These are phyloP conservation scores for Caenorhabditis latens DNA, from an alignment of 1,140 invertebrate genomes.

Conservation along the genomic window DNA sequence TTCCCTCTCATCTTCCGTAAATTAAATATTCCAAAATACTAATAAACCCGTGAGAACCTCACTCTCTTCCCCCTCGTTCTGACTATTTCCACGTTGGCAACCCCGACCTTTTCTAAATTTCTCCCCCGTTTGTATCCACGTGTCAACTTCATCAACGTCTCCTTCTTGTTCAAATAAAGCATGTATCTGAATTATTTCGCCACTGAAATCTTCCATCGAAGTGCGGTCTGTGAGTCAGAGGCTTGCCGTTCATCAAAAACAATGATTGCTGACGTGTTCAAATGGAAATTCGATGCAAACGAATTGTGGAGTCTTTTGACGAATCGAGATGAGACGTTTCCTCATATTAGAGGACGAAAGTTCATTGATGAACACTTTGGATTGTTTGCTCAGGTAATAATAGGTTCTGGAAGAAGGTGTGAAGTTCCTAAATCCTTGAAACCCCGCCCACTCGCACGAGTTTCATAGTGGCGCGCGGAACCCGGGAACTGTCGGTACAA, in stretches of 20 bases:
- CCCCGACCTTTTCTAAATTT: not conserved
- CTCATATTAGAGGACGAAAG: slow-evolving; percentile 25
- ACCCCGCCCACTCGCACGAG: too few relatives aligned
- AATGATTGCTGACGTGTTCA: slow-evolving; percentile 54
- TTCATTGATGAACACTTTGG: slow-evolving; percentile 25
- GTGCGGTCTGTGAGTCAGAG: slow-evolving; percentile 34
- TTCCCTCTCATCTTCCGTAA: not conserved
- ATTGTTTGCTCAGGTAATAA: not conserved
- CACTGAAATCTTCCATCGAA: slow-evolving; percentile 46
- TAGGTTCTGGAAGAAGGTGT: not conserved
- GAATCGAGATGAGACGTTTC: slow-evolving; percentile 10
- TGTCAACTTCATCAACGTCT: too few relatives aligned
- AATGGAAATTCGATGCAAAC: slow-evolving; percentile 54
- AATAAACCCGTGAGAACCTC: slow-evolving; percentile 16
- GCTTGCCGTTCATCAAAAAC: slow-evolving; percentile 15
- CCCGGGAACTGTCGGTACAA: too few relatives aligned
- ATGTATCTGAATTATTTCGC: slow-evolving; percentile 53
- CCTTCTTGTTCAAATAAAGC: not conserved
- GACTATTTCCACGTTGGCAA: not conserved
- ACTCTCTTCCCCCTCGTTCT: too few relatives aligned
- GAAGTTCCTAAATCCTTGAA: too few relatives aligned
- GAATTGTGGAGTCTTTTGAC: slow-evolving; percentile 40
- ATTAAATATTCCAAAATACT: slow-evolving; percentile 3
- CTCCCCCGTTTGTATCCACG: not conserved
- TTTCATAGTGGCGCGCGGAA: too few relatives aligned